Conservation (phyloP, 2,113 vertebrate species). For the Oostethus manadensis region DNA sequence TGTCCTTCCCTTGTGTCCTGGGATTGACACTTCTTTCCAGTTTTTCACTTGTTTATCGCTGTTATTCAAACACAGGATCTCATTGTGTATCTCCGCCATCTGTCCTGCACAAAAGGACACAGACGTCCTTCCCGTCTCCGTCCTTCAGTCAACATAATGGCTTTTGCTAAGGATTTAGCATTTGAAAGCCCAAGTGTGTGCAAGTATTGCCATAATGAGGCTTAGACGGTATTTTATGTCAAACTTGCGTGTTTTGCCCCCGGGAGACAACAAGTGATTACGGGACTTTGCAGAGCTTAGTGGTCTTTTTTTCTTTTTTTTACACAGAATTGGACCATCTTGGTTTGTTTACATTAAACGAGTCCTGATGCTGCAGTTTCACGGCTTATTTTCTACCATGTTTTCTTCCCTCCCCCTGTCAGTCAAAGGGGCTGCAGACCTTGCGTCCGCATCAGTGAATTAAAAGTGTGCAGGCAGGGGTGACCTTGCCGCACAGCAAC, state of each 20-base stretch:
- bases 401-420: no score
- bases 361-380: background rate
- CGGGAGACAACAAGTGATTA: slow-evolving; percentile 45
- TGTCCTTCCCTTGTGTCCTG: background rate
- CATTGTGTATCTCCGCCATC: slow-evolving; percentile 27
- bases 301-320: slow-evolving; percentile 2
- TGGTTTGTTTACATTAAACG: background rate
- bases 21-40: background rate
- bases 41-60: background rate
- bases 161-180: slow-evolving; percentile 12
- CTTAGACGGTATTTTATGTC: slow-evolving; percentile 20
- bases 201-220: slow-evolving; percentile 1
- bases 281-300: slow-evolving; percentile 51
- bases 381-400: background rate
- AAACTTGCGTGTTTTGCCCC: slow-evolving; percentile 43
- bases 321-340: background rate
- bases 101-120: slow-evolving; percentile 7
- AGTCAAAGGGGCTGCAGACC: background rate
- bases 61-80: background rate
- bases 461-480: slow-evolving; percentile 24
- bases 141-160: slow-evolving; percentile 13
- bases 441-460: slow-evolving; percentile 13
- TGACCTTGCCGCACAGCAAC: slow-evolving; percentile 43
- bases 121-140: slow-evolving; percentile 16
- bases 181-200: background rate